Evolutionary conservation across 2,797 vertebrate genomes (phyloP).

Genomic region (Darevskia mixta): DNA sequence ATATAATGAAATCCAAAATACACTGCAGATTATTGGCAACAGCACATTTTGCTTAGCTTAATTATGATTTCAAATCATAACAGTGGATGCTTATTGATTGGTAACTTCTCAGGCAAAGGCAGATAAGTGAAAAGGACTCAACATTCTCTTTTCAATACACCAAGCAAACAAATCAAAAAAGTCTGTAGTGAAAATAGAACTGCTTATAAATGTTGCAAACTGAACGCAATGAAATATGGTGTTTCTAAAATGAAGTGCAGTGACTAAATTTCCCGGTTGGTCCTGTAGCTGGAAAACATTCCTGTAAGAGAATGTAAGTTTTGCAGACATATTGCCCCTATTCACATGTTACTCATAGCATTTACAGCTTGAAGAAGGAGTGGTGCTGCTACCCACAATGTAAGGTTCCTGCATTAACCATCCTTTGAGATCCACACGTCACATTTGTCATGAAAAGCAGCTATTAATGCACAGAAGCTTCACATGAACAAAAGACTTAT

Average conservation of each 20-base stretch:
- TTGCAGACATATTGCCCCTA: neutral
- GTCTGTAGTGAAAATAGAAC: neutral
- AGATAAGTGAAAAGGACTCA: constrained; percentile 15
- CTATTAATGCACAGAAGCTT: no score
- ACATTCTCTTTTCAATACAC: neutral
- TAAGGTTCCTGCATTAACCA: no score
- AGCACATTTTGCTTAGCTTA: constrained; percentile 42
- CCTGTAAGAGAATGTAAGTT: constrained; percentile 18
- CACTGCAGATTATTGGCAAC: constrained; percentile 33
- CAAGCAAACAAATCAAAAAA: neutral
- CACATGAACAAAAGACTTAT: no score
- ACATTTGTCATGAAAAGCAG: no score
- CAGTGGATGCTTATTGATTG: constrained; percentile 22
- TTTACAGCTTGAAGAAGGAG: no score
- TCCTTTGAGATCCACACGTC: no score
- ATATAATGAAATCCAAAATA: constrained; percentile 48
- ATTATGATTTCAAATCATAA: constrained; percentile 57
- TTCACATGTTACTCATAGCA: no score
- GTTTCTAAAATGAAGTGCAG: neutral
- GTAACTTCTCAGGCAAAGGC: neutral
- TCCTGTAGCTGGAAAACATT: neutral
- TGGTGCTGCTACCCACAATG: no score
- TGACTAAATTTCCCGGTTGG: accelerated
- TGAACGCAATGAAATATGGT: neutral
- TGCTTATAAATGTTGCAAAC: neutral